Conservation (phyloP, 1,140 invertebrate species). For the Sycophila sp. region DNA sequence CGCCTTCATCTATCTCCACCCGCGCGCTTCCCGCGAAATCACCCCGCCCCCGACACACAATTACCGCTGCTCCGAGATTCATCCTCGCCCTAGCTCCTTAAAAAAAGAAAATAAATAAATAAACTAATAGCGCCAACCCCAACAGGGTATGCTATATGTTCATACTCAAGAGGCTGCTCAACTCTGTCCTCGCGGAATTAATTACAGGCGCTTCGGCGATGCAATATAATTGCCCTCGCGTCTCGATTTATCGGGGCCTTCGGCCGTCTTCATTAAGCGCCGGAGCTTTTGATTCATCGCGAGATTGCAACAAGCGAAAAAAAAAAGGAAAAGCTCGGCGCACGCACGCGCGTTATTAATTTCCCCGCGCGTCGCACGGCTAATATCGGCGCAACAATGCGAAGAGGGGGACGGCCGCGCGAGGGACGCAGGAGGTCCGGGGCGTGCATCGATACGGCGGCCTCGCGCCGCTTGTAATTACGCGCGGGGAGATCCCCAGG, state of each 20-base stretch:
- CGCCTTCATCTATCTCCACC: background rate
- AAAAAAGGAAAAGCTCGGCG: constrained; percentile 1
- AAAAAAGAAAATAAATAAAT: too few species aligned
- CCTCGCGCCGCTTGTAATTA: constrained; percentile 28
- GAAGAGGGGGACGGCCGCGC: background rate
- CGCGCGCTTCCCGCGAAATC: background rate
- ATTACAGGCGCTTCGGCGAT: too few species aligned
- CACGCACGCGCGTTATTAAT: constrained; percentile 22
- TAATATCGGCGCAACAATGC: background rate
- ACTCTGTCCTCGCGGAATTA: too few species aligned
- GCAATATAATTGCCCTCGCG: constrained; percentile 23
- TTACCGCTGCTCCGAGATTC: constrained; percentile 10
- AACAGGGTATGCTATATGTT: too few species aligned
- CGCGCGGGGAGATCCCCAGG: background rate
- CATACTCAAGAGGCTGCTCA: too few species aligned
- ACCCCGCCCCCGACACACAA: constrained; percentile 12
- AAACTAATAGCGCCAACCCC: too few species aligned
- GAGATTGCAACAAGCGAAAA: constrained; percentile 32
- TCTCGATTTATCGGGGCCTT: constrained; percentile 3
- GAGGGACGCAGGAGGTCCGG: constrained; percentile 18
- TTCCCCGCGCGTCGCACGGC: background rate
- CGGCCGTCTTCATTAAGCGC: constrained; percentile 20
- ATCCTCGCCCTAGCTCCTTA: background rate
- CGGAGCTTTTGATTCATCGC: constrained; percentile 29
- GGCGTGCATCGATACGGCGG: constrained; percentile 23